Conservation (phyloP, 2,113 vertebrate species). For the Puffinus mauretanicus region DNA sequence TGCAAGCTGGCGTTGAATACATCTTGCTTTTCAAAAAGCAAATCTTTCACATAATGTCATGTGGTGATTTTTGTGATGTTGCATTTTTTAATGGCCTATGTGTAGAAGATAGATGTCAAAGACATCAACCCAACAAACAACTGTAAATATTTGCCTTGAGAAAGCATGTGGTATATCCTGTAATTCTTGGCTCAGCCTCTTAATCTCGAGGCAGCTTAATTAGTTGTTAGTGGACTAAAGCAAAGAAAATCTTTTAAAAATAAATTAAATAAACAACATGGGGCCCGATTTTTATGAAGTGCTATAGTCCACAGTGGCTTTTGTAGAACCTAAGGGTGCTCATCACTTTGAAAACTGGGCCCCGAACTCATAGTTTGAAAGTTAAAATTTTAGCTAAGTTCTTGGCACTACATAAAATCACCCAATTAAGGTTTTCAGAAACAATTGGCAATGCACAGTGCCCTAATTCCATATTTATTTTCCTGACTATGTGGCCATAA, state of each 20-base stretch:
- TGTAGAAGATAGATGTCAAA: constrained; percentile 17
- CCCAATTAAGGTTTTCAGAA: background rate
- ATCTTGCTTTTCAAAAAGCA: constrained; percentile 45
- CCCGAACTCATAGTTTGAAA: background rate
- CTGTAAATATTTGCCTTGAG: constrained; percentile 39
- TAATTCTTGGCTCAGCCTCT: background rate
- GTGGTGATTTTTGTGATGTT: constrained; percentile 31
- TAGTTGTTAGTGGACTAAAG: constrained; percentile 67
- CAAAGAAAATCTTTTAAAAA: constrained; percentile 43
- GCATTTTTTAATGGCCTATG: background rate
- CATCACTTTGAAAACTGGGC: background rate
- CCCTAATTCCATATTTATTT: background rate
- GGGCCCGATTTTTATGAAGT: constrained; percentile 38
- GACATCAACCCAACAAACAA: background rate
- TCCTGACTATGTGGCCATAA: background rate
- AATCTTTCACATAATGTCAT: constrained; percentile 34
- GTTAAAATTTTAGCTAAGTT: background rate
- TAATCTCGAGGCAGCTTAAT: constrained; percentile 57
- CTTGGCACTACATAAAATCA: background rate
- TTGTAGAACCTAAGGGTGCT: background rate
- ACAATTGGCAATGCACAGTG: background rate
- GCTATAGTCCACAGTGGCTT: background rate
- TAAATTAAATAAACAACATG: constrained; percentile 39
- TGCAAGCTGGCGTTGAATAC: background rate
- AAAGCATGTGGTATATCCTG: constrained; percentile 60